Conservation (phyloP, 2,113 vertebrate genomes). For the Zootoca vivipara region DNA sequence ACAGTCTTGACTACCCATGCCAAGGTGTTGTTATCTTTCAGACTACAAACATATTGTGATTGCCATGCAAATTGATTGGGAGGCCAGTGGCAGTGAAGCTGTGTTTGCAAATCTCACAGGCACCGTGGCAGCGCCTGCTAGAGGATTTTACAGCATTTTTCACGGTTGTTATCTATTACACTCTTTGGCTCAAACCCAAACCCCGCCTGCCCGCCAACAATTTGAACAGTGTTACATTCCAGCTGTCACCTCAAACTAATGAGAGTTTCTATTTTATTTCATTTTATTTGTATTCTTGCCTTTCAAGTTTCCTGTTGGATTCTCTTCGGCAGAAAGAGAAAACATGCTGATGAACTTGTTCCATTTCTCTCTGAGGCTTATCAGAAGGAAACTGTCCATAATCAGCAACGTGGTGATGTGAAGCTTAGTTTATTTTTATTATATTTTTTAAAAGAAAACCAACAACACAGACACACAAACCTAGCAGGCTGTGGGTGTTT, state of each 20-base stretch:
- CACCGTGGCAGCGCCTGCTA: not conserved
- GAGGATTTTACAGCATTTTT: not conserved
- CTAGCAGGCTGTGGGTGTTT: not conserved
- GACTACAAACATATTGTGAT: not conserved
- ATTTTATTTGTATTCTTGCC: not conserved
- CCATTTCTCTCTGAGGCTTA: not conserved
- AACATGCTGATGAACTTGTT: not conserved
- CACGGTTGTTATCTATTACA: slow-evolving; percentile 10
- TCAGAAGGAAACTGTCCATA: not conserved
- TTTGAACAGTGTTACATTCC: not conserved
- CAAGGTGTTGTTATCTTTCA: not conserved
- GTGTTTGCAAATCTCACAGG: not conserved
- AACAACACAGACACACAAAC: not conserved
- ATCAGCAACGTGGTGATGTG: not conserved
- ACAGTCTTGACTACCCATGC: not conserved
- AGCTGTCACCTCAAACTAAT: slow-evolving; percentile 9
- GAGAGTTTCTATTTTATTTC: not conserved
- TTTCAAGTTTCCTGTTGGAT: not conserved
- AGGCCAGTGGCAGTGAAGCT: not conserved
- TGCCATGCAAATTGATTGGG: not conserved
- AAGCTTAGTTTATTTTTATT: too few relatives aligned
- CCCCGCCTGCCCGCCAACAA: too few relatives aligned
- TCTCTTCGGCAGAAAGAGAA: not conserved
- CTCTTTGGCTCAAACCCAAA: not conserved
- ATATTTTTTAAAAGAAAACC: too few relatives aligned